Conservation (phyloP, 2,113 vertebrate genomes). For the Nanorana parkeri region DNA sequence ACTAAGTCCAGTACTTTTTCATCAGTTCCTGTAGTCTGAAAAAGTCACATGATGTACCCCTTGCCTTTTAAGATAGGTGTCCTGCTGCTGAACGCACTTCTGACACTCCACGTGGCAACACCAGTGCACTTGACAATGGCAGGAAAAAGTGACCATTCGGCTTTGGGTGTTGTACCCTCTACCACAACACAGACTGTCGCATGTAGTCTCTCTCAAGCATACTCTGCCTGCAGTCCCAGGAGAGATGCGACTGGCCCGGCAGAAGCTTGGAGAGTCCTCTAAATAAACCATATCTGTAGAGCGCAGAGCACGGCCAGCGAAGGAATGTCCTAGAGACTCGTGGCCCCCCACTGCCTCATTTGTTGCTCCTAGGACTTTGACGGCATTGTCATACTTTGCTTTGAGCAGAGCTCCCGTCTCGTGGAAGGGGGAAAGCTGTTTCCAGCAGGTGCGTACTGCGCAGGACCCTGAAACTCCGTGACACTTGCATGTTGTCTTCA, state of each 20-base stretch:
- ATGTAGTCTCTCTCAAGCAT: slow-evolving; percentile 91
- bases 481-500: slow-evolving; percentile 97
- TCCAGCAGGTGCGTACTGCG: slow-evolving; percentile 95
- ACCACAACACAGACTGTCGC: slow-evolving; percentile 94
- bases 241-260: slow-evolving; percentile 90
- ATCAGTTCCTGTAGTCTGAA: not conserved
- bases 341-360: slow-evolving; percentile 87
- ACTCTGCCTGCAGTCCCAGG: slow-evolving; percentile 86
- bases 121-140: slow-evolving; percentile 98
- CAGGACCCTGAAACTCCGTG: slow-evolving; percentile 96
- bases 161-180: slow-evolving; percentile 95
- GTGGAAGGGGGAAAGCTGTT: slow-evolving; percentile 93
- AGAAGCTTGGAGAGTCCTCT: slow-evolving; percentile 97
- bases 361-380: slow-evolving; percentile 90
- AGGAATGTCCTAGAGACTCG: slow-evolving; percentile 64
- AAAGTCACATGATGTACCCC: not conserved
- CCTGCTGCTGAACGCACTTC: slow-evolving; percentile 91
- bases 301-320: slow-evolving; percentile 71
- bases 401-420: slow-evolving; percentile 91
- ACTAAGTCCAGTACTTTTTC: not conserved
- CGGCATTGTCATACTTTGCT: slow-evolving; percentile 84
- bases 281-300: slow-evolving; percentile 89
- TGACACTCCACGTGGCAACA: slow-evolving; percentile 98
- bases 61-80: slow-evolving; percentile 74
- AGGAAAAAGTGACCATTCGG: slow-evolving; percentile 89